Evolutionary conservation across 2,888 invertebrate genomes (phyloP).

Genomic region (Andrena camellia): DNA sequence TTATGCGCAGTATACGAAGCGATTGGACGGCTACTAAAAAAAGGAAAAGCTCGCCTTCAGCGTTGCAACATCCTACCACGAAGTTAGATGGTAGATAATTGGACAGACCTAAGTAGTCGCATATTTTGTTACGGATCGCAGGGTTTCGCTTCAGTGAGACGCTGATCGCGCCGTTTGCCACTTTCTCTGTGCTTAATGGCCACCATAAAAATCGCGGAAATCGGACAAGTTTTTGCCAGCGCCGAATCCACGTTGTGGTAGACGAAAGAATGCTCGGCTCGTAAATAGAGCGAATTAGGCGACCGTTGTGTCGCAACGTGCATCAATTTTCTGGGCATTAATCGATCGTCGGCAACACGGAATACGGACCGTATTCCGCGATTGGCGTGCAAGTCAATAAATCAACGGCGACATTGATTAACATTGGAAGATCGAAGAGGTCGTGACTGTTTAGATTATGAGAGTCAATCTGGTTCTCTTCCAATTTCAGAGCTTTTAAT

Average conservation of each 20-base stretch:
- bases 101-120: background rate
- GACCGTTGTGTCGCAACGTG: conserved; percentile 6
- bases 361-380: no score
- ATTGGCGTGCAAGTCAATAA: no score
- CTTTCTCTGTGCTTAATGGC: conserved; percentile 58
- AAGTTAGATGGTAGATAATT: conserved; percentile 2
- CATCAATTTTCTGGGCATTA: background rate
- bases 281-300: conserved; percentile 20
- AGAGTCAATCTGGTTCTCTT: no score
- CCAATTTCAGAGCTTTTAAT: no score
- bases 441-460: no score
- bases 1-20: background rate
- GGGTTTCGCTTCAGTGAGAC: conserved; percentile 36
- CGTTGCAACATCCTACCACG: conserved; percentile 42
- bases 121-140: conserved; percentile 67
- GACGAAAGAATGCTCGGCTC: conserved; percentile 11
- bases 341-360: background rate
- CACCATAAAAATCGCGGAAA: conserved; percentile 33
- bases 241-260: background rate
- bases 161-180: conserved; percentile 28
- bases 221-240: conserved; percentile 14
- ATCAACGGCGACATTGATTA: no score
- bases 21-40: background rate
- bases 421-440: no score
- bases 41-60: background rate